phyloP scores from a whole-genome alignment of 2,888 invertebrate genomes.

The Stenodera caucasica region DNA sequence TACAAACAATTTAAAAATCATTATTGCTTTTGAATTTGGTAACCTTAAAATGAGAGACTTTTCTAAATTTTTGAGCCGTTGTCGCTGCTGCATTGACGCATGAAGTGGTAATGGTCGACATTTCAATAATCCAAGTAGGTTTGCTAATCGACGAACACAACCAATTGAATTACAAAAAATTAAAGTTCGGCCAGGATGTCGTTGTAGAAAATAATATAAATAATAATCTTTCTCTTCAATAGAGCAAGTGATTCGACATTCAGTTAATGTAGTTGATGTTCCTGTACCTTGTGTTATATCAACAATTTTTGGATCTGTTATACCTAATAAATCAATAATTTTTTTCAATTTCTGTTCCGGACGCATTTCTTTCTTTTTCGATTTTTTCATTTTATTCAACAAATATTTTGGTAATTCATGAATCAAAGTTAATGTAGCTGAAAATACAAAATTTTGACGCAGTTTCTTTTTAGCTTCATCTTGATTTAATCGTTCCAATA shows the following conservation, averaged over 20 bases:
- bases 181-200: slow-evolving; percentile 87
- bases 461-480: slow-evolving; percentile 62
- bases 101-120: slow-evolving; percentile 78
- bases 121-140: slow-evolving; percentile 68
- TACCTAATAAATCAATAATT: slow-evolving; percentile 78
- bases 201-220: slow-evolving; percentile 84
- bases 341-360: slow-evolving; percentile 75
- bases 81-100: slow-evolving; percentile 91
- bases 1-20: slow-evolving; percentile 42
- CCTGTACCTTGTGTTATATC: slow-evolving; percentile 85
- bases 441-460: slow-evolving; percentile 95
- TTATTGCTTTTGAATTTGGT: neutral
- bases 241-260: slow-evolving; percentile 78
- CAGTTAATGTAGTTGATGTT: slow-evolving; percentile 80
- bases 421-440: slow-evolving; percentile 92
- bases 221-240: slow-evolving; percentile 87
- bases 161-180: slow-evolving; percentile 95
- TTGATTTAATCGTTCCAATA: slow-evolving; percentile 79
- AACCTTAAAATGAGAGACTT: slow-evolving; percentile 55
- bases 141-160: slow-evolving; percentile 79
- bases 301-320: slow-evolving; percentile 88
- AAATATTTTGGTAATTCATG: slow-evolving; percentile 81
- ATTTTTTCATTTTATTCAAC: slow-evolving; percentile 60
- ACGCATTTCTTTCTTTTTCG: slow-evolving; percentile 66
- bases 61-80: slow-evolving; percentile 92